Evolutionary conservation across 2,797 vertebrate genomes (phyloP).

Genomic region (Lophius americanus): DNA sequence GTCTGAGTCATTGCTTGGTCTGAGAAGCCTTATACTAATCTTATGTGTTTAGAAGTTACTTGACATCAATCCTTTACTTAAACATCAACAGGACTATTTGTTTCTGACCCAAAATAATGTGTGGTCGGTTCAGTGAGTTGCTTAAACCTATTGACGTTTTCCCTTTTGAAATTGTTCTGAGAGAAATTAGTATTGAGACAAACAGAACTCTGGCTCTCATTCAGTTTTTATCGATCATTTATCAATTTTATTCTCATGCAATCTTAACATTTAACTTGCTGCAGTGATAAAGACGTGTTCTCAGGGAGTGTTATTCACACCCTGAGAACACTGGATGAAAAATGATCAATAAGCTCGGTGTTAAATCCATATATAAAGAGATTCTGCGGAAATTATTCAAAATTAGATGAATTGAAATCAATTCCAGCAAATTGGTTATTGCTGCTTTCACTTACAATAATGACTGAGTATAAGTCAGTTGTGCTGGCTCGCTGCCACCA

Average conservation of each 20-base stretch:
- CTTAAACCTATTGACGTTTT: slow-evolving; percentile 1
- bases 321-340: too few species aligned
- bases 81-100: slow-evolving; percentile 1
- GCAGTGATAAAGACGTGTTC: too few species aligned
- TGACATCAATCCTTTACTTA: not conserved
- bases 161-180: slow-evolving; percentile 29
- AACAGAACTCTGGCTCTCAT: slow-evolving; percentile 10
- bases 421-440: slow-evolving; percentile 3
- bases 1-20: slow-evolving; percentile 2
- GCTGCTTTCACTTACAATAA: slow-evolving; percentile 15
- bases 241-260: not conserved
- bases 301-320: too few species aligned
- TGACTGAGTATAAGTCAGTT: not conserved
- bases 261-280: too few species aligned
- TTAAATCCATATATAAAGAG: too few species aligned
- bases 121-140: slow-evolving; percentile 4
- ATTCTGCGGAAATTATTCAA: too few species aligned
- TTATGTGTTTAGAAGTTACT: not conserved
- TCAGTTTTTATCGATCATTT: slow-evolving; percentile 16
- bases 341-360: too few species aligned
- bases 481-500: not conserved
- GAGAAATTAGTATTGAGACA: not conserved
- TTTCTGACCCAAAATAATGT: not conserved
- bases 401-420: too few species aligned
- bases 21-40: not conserved